phyloP scores from a whole-genome alignment of 2,797 vertebrate species.

The Pseudochirops corinnae region DNA sequence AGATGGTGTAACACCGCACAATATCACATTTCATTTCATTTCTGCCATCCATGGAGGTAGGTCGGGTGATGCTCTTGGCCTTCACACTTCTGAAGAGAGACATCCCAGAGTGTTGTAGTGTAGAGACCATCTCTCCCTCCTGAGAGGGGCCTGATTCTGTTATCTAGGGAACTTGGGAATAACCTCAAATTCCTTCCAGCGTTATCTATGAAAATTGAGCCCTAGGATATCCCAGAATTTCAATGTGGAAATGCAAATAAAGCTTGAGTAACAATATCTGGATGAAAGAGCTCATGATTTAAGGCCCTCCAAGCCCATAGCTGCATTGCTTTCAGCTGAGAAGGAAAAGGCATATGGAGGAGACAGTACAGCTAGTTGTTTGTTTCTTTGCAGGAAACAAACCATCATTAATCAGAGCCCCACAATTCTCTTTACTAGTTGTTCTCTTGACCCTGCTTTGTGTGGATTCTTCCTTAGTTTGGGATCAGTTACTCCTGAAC shows the following conservation, averaged over 20 bases:
- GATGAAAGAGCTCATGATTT: not conserved
- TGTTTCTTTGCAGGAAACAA: not conserved
- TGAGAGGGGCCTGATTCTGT: not conserved
- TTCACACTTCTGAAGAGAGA: not conserved
- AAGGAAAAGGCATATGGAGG: not conserved
- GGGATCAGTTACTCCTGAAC: not conserved
- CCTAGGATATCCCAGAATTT: not conserved
- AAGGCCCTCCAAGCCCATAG: not conserved
- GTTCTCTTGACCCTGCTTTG: not conserved
- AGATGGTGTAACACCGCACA: not conserved
- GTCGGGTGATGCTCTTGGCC: not conserved
- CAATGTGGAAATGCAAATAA: conserved; percentile 5
- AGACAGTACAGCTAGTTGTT: not conserved
- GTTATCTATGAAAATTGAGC: not conserved
- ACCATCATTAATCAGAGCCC: not conserved
- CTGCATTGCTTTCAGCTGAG: not conserved
- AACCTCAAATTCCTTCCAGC: not conserved
- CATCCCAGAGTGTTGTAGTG: not conserved
- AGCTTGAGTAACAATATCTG: not conserved
- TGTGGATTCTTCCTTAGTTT: not conserved
- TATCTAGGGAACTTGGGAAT: not conserved
- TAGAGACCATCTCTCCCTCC: not conserved
- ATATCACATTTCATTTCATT: not conserved
- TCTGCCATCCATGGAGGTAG: not conserved
- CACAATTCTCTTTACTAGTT: not conserved